Evolutionary conservation across 2,888 invertebrate species (phyloP).

Genomic region (Hyppa rectilinea): DNA sequence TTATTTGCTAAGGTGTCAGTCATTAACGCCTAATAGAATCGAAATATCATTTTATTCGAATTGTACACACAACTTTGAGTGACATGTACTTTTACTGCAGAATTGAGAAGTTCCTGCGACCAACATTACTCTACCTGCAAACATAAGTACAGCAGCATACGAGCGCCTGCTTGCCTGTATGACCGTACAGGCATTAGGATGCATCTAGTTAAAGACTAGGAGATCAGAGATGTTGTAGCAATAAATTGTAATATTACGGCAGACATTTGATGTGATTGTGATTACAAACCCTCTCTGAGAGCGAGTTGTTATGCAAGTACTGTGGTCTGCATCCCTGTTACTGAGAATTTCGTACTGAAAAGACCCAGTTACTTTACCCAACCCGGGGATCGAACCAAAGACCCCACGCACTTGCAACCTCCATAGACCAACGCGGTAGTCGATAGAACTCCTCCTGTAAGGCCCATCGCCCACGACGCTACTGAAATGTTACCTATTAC

Average conservation of each 20-base stretch:
- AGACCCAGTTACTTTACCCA: too few relatives aligned
- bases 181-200: neutral
- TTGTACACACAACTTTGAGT: neutral
- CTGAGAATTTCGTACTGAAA: too few relatives aligned
- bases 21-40: too few relatives aligned
- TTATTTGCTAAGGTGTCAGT: too few relatives aligned
- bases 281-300: neutral
- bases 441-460: too few relatives aligned
- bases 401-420: too few relatives aligned
- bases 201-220: neutral
- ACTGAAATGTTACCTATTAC: too few relatives aligned
- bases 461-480: neutral
- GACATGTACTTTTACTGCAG: too few relatives aligned
- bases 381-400: too few relatives aligned
- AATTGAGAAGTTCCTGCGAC: too few relatives aligned
- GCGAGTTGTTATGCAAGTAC: neutral
- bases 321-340: neutral
- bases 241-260: slow-evolving; percentile 5
- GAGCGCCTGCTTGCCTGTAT: neutral
- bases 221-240: neutral
- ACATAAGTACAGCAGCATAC: neutral
- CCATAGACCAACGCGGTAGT: too few relatives aligned
- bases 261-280: too few relatives aligned
- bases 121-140: neutral
- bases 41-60: neutral